These are phyloP conservation scores for Nothocercus nigrocapillus DNA, from an alignment of 2,113 vertebrate genomes.

Conservation along the genomic window DNA sequence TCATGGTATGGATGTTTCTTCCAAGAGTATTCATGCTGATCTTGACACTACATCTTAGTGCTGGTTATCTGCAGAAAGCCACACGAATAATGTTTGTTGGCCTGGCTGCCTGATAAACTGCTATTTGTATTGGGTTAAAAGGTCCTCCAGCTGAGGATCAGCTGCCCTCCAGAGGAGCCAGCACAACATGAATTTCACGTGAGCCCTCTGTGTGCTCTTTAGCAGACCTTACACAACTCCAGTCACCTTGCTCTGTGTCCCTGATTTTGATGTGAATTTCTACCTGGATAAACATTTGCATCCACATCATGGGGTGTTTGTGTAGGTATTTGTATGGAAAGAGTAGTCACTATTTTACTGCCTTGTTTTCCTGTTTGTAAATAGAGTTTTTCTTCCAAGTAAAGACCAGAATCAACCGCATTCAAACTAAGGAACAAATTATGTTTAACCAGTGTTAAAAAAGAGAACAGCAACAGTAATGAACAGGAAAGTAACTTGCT, in stretches of 20 bases:
- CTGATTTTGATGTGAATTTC: not conserved
- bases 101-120: not conserved
- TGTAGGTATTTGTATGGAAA: not conserved
- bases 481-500: not conserved
- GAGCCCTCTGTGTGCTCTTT: not conserved
- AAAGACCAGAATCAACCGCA: not conserved
- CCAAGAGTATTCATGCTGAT: not conserved
- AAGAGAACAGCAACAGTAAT: not conserved
- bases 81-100: not conserved
- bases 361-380: constrained; percentile 5
- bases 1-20: not conserved
- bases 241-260: not conserved
- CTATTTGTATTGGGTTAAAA: not conserved
- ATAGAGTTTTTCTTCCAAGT: not conserved
- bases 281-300: not conserved
- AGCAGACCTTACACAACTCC: not conserved
- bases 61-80: not conserved
- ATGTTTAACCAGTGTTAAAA: not conserved
- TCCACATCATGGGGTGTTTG: not conserved
- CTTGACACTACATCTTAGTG: not conserved
- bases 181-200: accelerated
- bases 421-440: not conserved
- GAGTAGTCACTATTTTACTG: not conserved
- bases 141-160: not conserved
- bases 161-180: not conserved